Base-by-base conservation (phyloP, 2,113 vertebrate genomes). In the Hydropotes inermis region DNA sequence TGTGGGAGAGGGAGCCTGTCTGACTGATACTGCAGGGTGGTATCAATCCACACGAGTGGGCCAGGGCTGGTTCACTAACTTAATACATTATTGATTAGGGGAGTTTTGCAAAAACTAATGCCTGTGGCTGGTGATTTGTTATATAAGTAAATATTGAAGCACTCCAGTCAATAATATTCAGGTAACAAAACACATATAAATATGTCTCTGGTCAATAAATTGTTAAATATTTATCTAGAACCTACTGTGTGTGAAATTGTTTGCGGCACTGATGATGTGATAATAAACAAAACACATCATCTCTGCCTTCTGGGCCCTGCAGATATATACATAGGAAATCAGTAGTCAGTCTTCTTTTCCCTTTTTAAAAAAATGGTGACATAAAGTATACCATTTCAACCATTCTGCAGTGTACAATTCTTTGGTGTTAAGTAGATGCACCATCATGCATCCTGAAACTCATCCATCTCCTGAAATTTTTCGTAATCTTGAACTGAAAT, bases 21-120 rank as follows among this genome's bases (percentile, higher is more conserved):
- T 74, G 70, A 74, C 6, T 23, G 36, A 74, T 74, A 39, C 21
- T 43, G 36, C 10, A 13, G 7, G 11, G 16, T 27, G 43, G 3
- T 82, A 4, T 3, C 11, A 55, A 7, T 45, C 4, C 10, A 13
- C 14, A 39, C 6, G 7, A 27, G n/a, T 14, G n/a, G 19, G 0
- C 27, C 27, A 6, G 16, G 3, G 6, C 64, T 50, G 45, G 4
- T 76, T 82, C 21, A 25, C 16, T 70, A 39, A 45, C 33, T 78
- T 95, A 92, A 13, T 11, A 74, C 70, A 74, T 43, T 74, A 43
- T 43, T 25, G 11, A 25, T 43, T 43, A 43, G 36, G 21, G 36
- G 11, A 74, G 13, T 43, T 74, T 43, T 39, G 21, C 36, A 74
- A 7, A 25, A 39, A 25, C 11, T 39, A 74, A 39, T 74, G 19